phyloP scores from a whole-genome alignment of 2,113 vertebrate genomes.

The Mystacornis crossleyi region DNA sequence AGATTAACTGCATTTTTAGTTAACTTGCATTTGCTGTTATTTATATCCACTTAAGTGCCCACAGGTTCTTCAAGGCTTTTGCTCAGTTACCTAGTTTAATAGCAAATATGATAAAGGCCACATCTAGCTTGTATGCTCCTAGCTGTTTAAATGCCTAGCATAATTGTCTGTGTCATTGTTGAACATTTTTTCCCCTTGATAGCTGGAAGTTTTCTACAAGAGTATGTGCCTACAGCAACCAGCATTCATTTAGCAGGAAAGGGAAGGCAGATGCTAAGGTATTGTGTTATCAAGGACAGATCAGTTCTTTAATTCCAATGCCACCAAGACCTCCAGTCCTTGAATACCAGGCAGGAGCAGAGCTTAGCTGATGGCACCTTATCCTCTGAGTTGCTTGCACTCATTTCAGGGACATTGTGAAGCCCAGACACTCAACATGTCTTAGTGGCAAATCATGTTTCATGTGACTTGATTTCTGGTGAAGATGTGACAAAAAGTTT shows the following conservation, averaged over 20 bases:
- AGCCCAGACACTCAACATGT: neutral
- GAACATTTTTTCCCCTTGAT: neutral
- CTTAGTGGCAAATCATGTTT: neutral
- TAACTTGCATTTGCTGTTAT: neutral
- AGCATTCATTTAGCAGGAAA: neutral
- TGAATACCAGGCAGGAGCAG: neutral
- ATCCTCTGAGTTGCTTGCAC: neutral
- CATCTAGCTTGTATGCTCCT: neutral
- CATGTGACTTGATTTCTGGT: neutral
- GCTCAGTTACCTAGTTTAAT: neutral
- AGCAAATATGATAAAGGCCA: neutral
- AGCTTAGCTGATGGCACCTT: neutral
- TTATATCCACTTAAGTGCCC: neutral
- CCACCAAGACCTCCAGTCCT: neutral
- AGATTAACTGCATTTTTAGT: neutral
- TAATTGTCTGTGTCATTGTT: neutral
- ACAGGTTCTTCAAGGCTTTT: neutral
- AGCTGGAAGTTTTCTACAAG: neutral
- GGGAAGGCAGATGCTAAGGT: neutral
- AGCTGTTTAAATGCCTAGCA: neutral
- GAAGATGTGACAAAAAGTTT: neutral
- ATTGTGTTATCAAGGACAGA: neutral
- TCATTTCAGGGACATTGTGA: neutral
- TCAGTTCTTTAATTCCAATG: neutral
- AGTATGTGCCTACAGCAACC: neutral